Evolutionary conservation across 2,888 invertebrate species (phyloP).

Genomic region (Chironomus tentans): DNA sequence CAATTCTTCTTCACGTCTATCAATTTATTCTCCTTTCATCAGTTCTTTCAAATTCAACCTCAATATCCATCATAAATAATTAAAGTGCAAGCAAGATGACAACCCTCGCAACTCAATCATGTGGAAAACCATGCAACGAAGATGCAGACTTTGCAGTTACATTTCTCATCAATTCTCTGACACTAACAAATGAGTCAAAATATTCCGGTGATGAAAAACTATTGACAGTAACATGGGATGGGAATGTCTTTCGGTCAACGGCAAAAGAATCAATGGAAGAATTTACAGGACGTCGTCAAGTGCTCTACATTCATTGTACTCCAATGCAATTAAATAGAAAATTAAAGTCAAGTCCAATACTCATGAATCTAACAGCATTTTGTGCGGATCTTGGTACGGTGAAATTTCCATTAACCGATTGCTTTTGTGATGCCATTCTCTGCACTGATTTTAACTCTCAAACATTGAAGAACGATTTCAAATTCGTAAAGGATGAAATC

Average conservation of each 20-base stretch:
- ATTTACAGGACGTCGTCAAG: neutral
- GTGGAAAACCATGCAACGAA: neutral
- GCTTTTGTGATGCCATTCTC: neutral
- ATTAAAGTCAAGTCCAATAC: neutral
- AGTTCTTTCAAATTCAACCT: too few species aligned
- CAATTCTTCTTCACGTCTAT: too few species aligned
- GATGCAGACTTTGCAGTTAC: neutral
- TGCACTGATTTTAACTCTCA: neutral
- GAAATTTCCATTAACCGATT: neutral
- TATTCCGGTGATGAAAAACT: neutral
- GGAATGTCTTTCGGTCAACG: neutral
- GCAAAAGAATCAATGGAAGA: neutral
- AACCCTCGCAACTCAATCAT: neutral
- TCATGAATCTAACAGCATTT: neutral
- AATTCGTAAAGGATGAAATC: neutral
- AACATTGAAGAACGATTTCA: neutral
- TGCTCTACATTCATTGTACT: neutral
- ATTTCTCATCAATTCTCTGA: neutral
- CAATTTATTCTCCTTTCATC: too few species aligned
- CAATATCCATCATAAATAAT: neutral
- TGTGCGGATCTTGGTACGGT: neutral
- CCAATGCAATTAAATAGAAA: neutral
- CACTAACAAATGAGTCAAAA: neutral
- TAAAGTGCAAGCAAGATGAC: neutral
- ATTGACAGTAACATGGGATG: slow-evolving; percentile 13